Conservation (phyloP, 2,888 invertebrate genomes). For the Drosophila mayaguana region DNA sequence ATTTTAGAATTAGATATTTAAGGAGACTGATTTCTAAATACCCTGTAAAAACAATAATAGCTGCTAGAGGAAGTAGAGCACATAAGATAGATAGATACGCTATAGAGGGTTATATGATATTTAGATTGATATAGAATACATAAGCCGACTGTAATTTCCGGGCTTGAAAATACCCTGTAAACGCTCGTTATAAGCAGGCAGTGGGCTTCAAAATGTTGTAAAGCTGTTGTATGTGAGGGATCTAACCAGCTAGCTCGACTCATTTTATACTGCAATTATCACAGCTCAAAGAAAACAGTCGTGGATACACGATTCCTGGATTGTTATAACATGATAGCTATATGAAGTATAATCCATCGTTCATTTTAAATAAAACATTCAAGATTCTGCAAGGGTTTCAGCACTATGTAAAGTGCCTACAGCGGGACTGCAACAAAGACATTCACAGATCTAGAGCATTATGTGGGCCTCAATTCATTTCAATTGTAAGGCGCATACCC, state of each 20-base stretch:
- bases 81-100: background rate
- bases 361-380: too few relatives aligned
- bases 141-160: background rate
- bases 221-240: too few relatives aligned
- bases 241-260: too few relatives aligned
- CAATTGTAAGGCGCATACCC: background rate
- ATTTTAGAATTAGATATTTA: background rate
- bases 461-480: background rate
- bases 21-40: background rate
- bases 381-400: background rate
- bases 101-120: background rate
- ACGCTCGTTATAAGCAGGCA: too few relatives aligned
- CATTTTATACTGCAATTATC: too few relatives aligned
- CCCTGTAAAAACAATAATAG: background rate
- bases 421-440: background rate
- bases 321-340: too few relatives aligned
- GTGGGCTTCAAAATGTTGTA: too few relatives aligned
- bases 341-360: too few relatives aligned
- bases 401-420: background rate
- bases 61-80: background rate
- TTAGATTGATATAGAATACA: background rate
- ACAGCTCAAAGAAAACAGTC: too few relatives aligned
- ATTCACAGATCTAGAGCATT: background rate
- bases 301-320: too few relatives aligned
- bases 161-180: background rate